Evolutionary conservation across 92 coral and sea anemone genomes (phyloP), one percentile per base, ranked within the genome.

Genomic region (Heliopora coerulea): DNA sequence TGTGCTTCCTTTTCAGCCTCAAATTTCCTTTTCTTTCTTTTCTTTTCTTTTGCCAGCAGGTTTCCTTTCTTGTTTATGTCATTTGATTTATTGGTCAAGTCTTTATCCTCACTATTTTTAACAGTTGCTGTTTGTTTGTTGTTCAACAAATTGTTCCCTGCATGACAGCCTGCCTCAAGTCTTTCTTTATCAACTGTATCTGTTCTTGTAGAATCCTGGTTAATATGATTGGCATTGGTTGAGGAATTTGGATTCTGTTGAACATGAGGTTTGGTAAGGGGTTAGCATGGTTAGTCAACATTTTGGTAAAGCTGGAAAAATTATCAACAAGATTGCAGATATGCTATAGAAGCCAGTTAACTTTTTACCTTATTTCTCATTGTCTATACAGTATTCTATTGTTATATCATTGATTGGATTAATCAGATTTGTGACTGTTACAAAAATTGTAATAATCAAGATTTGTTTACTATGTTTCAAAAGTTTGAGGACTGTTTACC

Each of bases 181-280:
- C 49, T 34, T 58, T 15, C 30, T 21, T 11, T 59, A 29, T 74
- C 37, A 34, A 41, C 65, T 12, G 20, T 57, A 37, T 57, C 40
- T 40, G 35, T 27, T 56, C 37, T 56, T 44, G 56, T 40, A 23
- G 54, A 25, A 21, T 60, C 41, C 54, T 54, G 74, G 25, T 66
- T 54, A 61, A 56, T 50, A 33, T 35, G 17, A 18, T 39, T 30
- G 62, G 31, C 85, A 57, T 49, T 60, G 31, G 62, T 37, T 65
- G 72, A 25, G 3, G 48, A 19, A 41, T 40, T 65, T 23, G 33
- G 9, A 21, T 42, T 44, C 74, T 67, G 32, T 37, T 23, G 23
- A 17, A 34, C 37, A 11, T 58, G 13, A 65, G 27, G 46, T 18
- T 19, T n/a, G 50, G 20, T 41, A 5, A 40, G 21, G 11, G 26